A percentile compares a stretch with the other conserved stretches of the same genome.
Conservation (phyloP, 2,113 vertebrate genomes). For the Hypocryptadius cinnamomeus region DNA sequence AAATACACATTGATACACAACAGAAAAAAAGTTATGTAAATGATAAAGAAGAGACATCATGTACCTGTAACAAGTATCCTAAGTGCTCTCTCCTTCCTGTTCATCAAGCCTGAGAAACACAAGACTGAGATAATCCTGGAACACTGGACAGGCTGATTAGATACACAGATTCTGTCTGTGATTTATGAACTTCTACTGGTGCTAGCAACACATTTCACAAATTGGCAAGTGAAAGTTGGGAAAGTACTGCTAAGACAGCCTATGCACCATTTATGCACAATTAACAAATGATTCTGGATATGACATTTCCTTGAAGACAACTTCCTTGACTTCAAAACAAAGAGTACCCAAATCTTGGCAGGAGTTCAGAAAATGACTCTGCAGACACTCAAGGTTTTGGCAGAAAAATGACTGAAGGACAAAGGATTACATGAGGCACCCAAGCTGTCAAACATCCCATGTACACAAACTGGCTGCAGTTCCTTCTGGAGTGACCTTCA, state of each 20-base stretch:
- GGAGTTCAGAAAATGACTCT: not conserved
- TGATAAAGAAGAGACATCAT: not conserved
- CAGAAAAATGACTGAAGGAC: not conserved
- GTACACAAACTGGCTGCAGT: not conserved
- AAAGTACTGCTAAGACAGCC: not conserved
- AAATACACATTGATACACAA: not conserved
- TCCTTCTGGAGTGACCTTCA: not conserved
- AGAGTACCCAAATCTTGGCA: not conserved
- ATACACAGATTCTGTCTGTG: not conserved
- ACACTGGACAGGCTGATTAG: not conserved
- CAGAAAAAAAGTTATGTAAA: not conserved
- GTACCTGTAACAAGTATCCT: not conserved
- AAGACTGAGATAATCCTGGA: not conserved
- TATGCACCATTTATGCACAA: not conserved
- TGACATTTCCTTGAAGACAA: not conserved
- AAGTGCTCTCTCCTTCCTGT: not conserved
- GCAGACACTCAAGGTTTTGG: not conserved
- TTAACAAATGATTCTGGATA: not conserved
- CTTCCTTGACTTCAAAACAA: not conserved
- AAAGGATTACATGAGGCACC: not conserved
- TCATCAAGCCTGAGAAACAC: not conserved
- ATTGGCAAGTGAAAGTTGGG: not conserved
- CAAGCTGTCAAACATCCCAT: not conserved
- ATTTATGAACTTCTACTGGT: not conserved
- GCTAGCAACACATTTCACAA: not conserved